Conservation (phyloP, 2,797 vertebrate species). For the Aselliscus stoliczkanus region DNA sequence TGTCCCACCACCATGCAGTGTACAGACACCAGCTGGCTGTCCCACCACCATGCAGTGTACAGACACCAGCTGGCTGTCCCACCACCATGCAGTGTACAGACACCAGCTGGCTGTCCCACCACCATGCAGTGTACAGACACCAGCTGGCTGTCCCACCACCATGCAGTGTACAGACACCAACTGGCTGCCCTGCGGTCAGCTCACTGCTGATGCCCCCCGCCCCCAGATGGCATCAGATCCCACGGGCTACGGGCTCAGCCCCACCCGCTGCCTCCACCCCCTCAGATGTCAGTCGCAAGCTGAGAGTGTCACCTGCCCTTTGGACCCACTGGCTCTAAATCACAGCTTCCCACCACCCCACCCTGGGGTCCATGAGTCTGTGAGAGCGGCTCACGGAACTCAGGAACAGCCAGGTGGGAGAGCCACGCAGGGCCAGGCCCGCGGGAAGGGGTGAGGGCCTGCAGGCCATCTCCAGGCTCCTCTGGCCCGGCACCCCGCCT, state of each 20-base stretch:
- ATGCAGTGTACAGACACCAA: background rate
- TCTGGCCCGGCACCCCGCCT: too few relatives aligned
- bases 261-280: fast-evolving
- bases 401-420: background rate
- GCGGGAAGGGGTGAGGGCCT: fast-evolving
- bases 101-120: background rate
- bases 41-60: background rate
- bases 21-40: background rate
- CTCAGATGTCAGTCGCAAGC: background rate
- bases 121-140: background rate
- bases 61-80: background rate
- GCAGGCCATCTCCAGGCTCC: too few relatives aligned
- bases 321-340: too few relatives aligned
- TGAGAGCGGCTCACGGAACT: background rate
- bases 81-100: background rate
- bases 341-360: background rate
- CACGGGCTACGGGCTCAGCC: background rate
- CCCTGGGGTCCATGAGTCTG: background rate
- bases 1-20: background rate
- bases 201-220: background rate
- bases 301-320: background rate
- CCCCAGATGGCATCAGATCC: too few relatives aligned
- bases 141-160: background rate
- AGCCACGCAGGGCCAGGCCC: fast-evolving
- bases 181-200: background rate